Conservation (phyloP, 2,113 vertebrate species). For the Oreochromis spilurus region DNA sequence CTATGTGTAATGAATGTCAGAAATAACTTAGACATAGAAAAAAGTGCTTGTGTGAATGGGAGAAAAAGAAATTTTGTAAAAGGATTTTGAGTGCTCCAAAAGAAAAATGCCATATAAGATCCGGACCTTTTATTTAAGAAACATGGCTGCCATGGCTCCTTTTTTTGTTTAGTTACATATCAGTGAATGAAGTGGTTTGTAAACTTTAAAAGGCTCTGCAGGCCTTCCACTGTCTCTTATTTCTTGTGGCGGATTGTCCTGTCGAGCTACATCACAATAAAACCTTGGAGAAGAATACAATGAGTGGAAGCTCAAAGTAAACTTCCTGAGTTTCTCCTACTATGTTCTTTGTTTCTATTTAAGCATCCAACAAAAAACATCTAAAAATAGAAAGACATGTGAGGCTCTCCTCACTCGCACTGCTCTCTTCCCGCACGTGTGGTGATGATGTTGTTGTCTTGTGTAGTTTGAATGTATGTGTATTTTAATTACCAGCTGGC, state of each 20-base stretch:
- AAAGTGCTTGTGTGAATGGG: background rate
- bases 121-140: background rate
- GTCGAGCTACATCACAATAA: background rate
- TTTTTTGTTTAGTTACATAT: background rate
- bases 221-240: background rate
- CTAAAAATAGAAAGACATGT: conserved; percentile 15
- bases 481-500: background rate
- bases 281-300: conserved; percentile 6
- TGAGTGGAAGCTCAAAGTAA: conserved; percentile 11
- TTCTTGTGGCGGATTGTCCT: background rate
- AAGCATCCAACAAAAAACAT: conserved; percentile 31
- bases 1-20: background rate
- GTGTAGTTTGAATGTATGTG: background rate
- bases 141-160: background rate
- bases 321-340: conserved; percentile 33
- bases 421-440: background rate
- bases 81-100: background rate
- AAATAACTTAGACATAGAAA: background rate
- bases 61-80: background rate
- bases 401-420: background rate
- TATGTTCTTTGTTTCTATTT: background rate
- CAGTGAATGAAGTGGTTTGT: background rate
- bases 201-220: background rate
- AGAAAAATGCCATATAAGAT: background rate
- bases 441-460: background rate